Conservation (phyloP, 2,113 vertebrate genomes). For the human (Homo sapiens) region DNA sequence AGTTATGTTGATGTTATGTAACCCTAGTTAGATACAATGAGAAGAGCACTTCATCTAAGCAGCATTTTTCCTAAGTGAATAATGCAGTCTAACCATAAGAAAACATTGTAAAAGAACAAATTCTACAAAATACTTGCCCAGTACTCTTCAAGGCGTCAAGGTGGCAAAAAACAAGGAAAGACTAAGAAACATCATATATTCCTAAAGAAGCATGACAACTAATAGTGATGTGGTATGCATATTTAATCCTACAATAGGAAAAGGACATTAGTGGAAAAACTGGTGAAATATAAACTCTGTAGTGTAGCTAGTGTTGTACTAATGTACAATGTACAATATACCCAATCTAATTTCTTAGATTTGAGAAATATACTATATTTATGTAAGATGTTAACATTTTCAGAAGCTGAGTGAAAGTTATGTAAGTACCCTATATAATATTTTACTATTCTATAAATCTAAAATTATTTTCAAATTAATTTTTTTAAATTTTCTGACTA, state of each 20-base stretch:
- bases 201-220: background rate
- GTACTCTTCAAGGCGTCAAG: background rate
- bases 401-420: background rate
- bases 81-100: background rate
- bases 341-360: background rate
- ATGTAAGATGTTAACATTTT: background rate
- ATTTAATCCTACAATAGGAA: background rate
- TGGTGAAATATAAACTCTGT: background rate
- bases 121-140: background rate
- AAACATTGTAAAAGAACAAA: background rate
- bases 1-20: background rate
- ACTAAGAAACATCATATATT: background rate
- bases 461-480: constrained; percentile 19
- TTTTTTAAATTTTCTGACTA: background rate
- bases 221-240: background rate
- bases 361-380: background rate
- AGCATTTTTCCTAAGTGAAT: background rate
- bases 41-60: background rate
- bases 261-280: background rate
- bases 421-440: background rate
- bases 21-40: background rate
- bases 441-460: background rate
- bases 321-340: background rate
- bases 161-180: background rate
- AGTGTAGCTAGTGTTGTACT: background rate